Evolutionary conservation across 2,113 vertebrate species (phyloP).

Genomic region (Solenodon paradoxus): DNA sequence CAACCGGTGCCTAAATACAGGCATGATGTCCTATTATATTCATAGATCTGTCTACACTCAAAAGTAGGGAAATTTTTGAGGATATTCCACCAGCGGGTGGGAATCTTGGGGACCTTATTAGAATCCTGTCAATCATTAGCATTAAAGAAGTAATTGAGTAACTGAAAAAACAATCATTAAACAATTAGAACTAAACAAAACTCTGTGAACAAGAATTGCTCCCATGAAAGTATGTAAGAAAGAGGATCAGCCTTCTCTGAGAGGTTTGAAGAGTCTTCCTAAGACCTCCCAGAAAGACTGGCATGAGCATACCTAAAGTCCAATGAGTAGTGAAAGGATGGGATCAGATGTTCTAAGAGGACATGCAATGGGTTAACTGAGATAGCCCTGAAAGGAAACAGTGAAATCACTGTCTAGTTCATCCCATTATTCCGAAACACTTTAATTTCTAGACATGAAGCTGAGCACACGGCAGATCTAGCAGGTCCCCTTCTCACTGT

Average conservation of each 20-base stretch:
- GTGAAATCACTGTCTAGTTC: background rate
- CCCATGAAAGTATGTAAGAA: background rate
- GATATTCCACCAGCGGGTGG: background rate
- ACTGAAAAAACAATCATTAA: background rate
- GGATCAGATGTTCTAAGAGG: background rate
- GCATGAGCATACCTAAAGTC: background rate
- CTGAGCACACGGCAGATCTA: background rate
- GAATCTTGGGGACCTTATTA: background rate
- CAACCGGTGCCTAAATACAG: too few species aligned
- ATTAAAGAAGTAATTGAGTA: background rate
- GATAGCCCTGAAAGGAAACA: background rate
- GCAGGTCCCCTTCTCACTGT: background rate
- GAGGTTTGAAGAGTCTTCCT: background rate
- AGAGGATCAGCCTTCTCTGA: background rate
- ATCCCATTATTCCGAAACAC: background rate
- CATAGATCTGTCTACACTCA: background rate
- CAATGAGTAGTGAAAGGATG: background rate
- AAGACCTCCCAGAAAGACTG: background rate
- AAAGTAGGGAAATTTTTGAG: background rate
- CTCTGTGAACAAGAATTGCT: background rate
- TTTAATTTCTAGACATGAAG: background rate
- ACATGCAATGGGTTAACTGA: background rate
- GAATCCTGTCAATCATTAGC: background rate
- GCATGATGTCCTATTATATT: background rate
- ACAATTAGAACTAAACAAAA: background rate